Evolutionary conservation across 1,140 invertebrate genomes (phyloP), one percentile per base, ranked within the genome.

Genomic region (Rhynchophorus ferrugineus): DNA sequence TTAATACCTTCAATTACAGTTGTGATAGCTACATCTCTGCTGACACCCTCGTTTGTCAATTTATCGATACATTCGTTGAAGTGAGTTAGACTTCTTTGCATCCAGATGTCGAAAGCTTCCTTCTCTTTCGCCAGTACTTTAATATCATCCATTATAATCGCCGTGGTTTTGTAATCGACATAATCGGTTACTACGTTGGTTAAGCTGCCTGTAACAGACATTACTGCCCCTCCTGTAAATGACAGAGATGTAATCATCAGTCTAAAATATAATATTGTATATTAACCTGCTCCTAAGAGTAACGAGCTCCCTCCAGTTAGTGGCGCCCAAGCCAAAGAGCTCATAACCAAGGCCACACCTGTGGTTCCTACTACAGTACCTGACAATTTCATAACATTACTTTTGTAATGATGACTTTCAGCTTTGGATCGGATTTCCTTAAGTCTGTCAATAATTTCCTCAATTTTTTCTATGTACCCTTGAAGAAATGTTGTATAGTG

Each of bases 171-270:
- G 35, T 55, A 55, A 19, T 58, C 57, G n/a, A 58, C 49, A 34
- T 58, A 58, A 33, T 58, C 57, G 3, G 52, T 55, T 33, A 58
- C 13, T 2, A 44, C 52, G 24, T 58, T 54, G 17, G 57, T 49
- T 24, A 58, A 17, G 33, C 57, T 52, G n/a, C 57, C 57, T 20
- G 57, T 58, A 14, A 58, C 48, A 9, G 57, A 58, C 57, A 58
- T 58, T 6, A 58, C 44, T 8, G 57, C 57, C 3, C 57, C 57
- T 38, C 53, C 51, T 54, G 24, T 29, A 29, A 29, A 29, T 6
- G 24, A 29, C 24, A n/a, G n/a, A n/a, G n/a, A n/a, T n/a, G n/a
- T 29, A 29, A 6, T 29, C 11, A 6, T 29, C 24, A 5, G 24
- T 11, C 5, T 29, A 29, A 29, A 29, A 29, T 6, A 29, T 29